Conservation (phyloP, 37 sponge, comb jelly and placozoan genomes). For the Halichondria panicea region DNA sequence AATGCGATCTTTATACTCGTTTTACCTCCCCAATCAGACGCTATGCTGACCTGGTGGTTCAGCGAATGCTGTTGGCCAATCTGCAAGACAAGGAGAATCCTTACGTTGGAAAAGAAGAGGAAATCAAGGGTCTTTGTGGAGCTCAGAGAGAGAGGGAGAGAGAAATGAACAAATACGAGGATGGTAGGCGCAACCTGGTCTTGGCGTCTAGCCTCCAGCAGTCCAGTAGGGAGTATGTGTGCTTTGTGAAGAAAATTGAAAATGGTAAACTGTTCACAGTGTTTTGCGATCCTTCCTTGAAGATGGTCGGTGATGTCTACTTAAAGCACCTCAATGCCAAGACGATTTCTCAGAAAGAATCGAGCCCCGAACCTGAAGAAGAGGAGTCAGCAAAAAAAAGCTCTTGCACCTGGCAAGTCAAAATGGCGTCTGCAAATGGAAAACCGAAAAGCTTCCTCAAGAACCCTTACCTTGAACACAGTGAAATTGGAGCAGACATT, state of each 20-base stretch:
- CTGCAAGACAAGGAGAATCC: not conserved
- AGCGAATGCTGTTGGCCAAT: conserved; percentile 13
- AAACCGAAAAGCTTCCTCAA: not conserved
- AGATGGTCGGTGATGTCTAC: not conserved
- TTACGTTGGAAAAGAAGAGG: conserved; percentile 4
- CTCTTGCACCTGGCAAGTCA: not conserved
- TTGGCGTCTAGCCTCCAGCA: not conserved
- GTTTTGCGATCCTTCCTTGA: not conserved
- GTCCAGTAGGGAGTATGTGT: not conserved
- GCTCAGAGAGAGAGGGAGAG: not conserved
- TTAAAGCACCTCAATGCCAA: conserved; percentile 1
- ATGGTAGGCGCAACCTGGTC: conserved; percentile 3
- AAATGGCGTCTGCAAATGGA: not conserved
- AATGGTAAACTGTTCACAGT: not conserved
- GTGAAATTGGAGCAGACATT: not conserved
- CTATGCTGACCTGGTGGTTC: conserved; percentile 31
- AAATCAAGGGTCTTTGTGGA: not conserved
- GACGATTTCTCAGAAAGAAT: not conserved
- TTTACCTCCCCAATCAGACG: conserved; percentile 43
- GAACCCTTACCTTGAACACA: conserved; percentile 1
- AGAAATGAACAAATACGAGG: conserved; percentile 10
- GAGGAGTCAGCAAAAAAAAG: not conserved
- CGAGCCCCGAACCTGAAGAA: not conserved
- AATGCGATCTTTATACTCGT: conserved; percentile 31
- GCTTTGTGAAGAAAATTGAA: conserved; percentile 9